These are phyloP conservation scores for Melanotaenia trifasciata DNA, from an alignment of 2,797 vertebrate species.

Conservation along the genomic window DNA sequence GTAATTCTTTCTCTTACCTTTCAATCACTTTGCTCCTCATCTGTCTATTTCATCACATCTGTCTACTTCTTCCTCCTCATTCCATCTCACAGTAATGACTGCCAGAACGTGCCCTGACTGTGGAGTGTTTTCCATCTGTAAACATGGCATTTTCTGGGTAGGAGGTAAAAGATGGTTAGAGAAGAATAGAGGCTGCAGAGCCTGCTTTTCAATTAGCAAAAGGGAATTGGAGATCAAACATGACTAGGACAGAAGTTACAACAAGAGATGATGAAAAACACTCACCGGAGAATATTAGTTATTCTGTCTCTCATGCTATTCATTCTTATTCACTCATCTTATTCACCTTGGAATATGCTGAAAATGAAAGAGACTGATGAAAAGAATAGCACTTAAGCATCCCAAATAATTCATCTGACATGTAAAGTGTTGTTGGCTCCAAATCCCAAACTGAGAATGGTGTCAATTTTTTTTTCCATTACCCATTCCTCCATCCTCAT, in stretches of 20 bases:
- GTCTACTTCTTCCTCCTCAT: slow-evolving; percentile 30
- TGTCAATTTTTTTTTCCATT: slow-evolving; percentile 31
- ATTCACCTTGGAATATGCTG: slow-evolving; percentile 8
- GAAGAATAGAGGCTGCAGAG: slow-evolving; percentile 21
- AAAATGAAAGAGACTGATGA: slow-evolving; percentile 5
- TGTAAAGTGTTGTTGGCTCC: slow-evolving; percentile 22
- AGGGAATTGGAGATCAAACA: slow-evolving; percentile 36
- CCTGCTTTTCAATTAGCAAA: slow-evolving; percentile 48
- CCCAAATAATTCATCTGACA: slow-evolving; percentile 14
- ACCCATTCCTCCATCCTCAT: slow-evolving; percentile 10
- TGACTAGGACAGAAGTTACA: slow-evolving; percentile 2
- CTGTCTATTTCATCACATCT: slow-evolving; percentile 54
- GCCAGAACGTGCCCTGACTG: slow-evolving; percentile 55
- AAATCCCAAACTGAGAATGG: slow-evolving; percentile 23
- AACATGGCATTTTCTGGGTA: slow-evolving; percentile 63
- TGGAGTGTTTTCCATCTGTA: slow-evolving; percentile 59
- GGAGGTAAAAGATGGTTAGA: slow-evolving; percentile 44
- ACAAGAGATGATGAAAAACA: slow-evolving; percentile 32
- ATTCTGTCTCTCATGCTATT: slow-evolving; percentile 6
- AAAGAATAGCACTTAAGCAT: background rate
- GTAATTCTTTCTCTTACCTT: slow-evolving; percentile 49
- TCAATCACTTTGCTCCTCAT: slow-evolving; percentile 52
- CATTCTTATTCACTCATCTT: slow-evolving; percentile 3
- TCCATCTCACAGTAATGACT: slow-evolving; percentile 55
- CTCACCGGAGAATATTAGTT: slow-evolving; percentile 24